Evolutionary conservation across 1,140 invertebrate species (phyloP), one percentile per base, ranked within the genome.

Genomic region (Achroia grisella): DNA sequence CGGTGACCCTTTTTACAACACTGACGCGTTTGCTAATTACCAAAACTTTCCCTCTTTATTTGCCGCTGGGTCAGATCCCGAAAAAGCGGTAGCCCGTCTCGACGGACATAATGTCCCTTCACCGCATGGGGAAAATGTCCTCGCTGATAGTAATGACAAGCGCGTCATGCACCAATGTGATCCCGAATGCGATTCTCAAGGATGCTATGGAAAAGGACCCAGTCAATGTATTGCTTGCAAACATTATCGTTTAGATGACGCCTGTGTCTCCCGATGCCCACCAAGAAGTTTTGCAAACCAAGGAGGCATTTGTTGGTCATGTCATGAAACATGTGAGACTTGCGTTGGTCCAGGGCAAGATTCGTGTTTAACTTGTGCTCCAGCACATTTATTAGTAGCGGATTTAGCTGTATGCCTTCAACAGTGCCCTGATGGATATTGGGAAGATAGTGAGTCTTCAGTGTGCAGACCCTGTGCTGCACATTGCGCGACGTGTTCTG

Each of bases 361-460:
- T 62, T 93, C 92, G 31, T 95, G 94, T 69, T 83, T 95, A 2
- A 91, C 92, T 6, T 95, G 94, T 79, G 92, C 93, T 0, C 92
- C 93, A 3, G 92, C 92, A 33, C 92, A 94, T 71, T 86, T 94
- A 10, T 86, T 93, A 65, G 91, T 95, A 41, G 91, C 91, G 3
- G 93, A 95, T 86, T 83, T 95, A 30, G 93, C 93, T 29, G 91
- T 95, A 1, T 95, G 93, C 55, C 75, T 95, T 31, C 93, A 95
- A 64, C 91, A 93, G 59, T 96, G 94, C 67, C 94, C 93, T 0
- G 94, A 95, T 62, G 93, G 93, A 30, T 96, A 95, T 62, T 95
- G 90, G 75, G 93, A 94, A 85, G 93, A 94, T 79, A 89, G 86
- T 10, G 88, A 90, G 13, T 89, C 93, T 33, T 90, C 90, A 48